These are phyloP conservation scores for Agelastica alni DNA, from an alignment of 2,888 invertebrate species.

Conservation along the genomic window DNA sequence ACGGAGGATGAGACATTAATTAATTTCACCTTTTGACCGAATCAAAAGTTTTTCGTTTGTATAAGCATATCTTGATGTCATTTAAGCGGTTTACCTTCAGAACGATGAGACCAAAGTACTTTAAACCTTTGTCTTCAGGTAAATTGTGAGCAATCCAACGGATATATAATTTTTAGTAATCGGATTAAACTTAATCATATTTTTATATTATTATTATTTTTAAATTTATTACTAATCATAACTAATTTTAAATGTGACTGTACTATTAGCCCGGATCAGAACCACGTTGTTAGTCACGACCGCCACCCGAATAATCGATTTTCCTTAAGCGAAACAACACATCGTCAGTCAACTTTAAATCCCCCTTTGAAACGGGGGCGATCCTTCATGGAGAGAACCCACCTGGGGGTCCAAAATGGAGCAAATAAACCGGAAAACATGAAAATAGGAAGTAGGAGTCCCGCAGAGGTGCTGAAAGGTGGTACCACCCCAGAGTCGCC, in stretches of 20 bases:
- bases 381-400: conserved; percentile 53
- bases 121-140: too few species aligned
- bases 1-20: too few species aligned
- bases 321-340: conserved; percentile 14
- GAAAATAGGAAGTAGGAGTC: conserved; percentile 25
- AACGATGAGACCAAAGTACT: too few species aligned
- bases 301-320: conserved; percentile 29
- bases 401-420: conserved; percentile 58
- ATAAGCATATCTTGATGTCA: too few species aligned
- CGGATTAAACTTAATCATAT: too few species aligned
- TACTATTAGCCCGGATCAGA: conserved; percentile 7
- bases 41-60: too few species aligned
- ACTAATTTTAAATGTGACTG: background rate
- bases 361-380: conserved; percentile 45
- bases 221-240: too few species aligned
- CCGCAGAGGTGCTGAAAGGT: conserved; percentile 21
- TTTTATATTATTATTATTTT: too few species aligned
- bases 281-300: conserved; percentile 39
- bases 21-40: too few species aligned
- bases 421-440: conserved; percentile 63
- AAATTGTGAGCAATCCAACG: too few species aligned
- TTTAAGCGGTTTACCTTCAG: too few species aligned
- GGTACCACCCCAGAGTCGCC: conserved; percentile 48
- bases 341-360: conserved; percentile 32
- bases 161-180: too few species aligned